A percentile compares a stretch with the other conserved stretches of the same genome.
phyloP scores from a whole-genome alignment of 2,797 vertebrate genomes.

The Syndactyla subalaris region DNA sequence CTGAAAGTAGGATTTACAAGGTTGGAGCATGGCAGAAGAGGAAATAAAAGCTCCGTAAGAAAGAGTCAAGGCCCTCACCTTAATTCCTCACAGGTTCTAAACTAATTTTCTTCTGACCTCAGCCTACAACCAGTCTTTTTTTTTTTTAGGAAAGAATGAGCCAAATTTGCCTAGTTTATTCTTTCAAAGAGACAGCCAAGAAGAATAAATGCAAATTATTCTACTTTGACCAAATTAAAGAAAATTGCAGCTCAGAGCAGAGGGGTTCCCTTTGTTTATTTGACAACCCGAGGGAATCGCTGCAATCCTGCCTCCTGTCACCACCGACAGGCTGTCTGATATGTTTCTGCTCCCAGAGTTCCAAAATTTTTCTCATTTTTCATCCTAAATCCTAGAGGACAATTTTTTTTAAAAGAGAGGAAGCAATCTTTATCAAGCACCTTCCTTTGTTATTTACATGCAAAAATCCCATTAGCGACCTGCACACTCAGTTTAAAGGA shows the following conservation, averaged over 20 bases:
- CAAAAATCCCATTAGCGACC: neutral
- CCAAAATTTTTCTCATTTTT: neutral
- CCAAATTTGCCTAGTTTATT: neutral
- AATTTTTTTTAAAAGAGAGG: neutral
- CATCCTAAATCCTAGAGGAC: neutral
- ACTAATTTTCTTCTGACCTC: neutral
- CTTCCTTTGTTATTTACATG: neutral
- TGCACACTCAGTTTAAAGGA: neutral
- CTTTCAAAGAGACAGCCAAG: neutral
- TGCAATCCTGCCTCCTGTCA: neutral
- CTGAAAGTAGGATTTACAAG: neutral
- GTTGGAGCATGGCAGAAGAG: neutral
- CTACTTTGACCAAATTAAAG: neutral
- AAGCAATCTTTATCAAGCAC: neutral
- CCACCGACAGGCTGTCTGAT: neutral
- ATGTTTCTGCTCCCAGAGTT: neutral
- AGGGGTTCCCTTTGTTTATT: neutral
- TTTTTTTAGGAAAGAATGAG: neutral
- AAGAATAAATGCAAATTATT: neutral
- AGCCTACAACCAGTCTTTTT: neutral
- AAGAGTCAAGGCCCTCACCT: neutral
- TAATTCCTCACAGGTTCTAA: neutral
- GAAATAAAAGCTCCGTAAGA: neutral
- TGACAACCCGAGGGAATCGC: neutral
- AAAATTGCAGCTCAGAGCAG: constrained; percentile 5